Base-by-base conservation (phyloP, 2,888 invertebrate genomes). In the Nomada fucata region DNA sequence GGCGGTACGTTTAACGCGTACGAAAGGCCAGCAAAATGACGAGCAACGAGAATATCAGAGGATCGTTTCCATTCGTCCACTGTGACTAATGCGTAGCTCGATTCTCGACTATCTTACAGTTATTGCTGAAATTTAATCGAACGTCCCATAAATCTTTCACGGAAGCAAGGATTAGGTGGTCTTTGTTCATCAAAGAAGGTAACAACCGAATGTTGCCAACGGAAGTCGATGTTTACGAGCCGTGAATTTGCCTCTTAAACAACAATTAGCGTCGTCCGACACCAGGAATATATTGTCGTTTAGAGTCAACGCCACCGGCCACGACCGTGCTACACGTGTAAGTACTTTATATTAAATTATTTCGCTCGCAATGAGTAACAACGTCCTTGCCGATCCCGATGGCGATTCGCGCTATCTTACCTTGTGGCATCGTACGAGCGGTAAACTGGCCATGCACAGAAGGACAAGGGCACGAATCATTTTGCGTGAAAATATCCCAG, bases 391-490 rank as follows among this genome's bases (percentile, higher is more conserved):
- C 18, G 60, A 11, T 79, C 63, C 59, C 61, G 72, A 82, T 73
- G 79, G 68, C 75, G 68, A 74, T 79, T 42, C 83, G 61, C 69
- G 64, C 15, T 76, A 78, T 89, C 91, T 93, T 91, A 93, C 93
- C 92, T 93, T 92, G 91, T 92, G 91, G 91, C 93, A 93, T 93
- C 90, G 91, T 91, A 91, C 91, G 87, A 93, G 91, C 88, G 93
- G 92, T 92, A 92, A 89, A 89, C 92, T 87, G 90, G 88, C 91
- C 91, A 92, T 91, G 91, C 92, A 93, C 87, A 94, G 91, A 89
- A 93, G 90, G 90, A 93, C 91, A 90, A 93, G 90, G 91, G 91
- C 90, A 92, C 93, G 93, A 93, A 91, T 92, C 93, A 94, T 94
- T 93, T 93, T 93, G 92, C 90, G 89, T 89, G 89, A 89, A 92